Conservation (phyloP, 2,113 vertebrate genomes). For the Redunca redunca region DNA sequence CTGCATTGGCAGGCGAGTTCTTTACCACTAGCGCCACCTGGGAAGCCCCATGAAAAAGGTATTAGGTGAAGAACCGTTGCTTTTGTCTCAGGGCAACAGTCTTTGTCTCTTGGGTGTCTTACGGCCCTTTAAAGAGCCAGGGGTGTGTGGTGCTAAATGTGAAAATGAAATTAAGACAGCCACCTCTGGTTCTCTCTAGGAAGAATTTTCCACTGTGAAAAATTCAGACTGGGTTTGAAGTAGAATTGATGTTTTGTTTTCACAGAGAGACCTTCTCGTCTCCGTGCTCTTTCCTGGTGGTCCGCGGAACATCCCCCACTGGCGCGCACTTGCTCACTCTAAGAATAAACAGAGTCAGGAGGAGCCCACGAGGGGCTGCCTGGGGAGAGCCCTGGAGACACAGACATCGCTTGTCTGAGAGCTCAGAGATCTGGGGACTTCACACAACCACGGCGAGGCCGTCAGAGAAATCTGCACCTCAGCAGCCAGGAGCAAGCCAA, state of each 20-base stretch:
- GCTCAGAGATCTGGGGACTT: neutral
- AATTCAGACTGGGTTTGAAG: neutral
- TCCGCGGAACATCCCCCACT: neutral
- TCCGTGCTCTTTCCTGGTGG: neutral
- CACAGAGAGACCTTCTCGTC: neutral
- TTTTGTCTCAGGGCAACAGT: neutral
- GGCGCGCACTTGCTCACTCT: neutral
- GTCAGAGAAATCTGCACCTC: neutral
- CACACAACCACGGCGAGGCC: accelerated
- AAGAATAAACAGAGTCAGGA: neutral
- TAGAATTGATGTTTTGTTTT: neutral
- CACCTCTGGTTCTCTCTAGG: neutral
- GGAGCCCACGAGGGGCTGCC: neutral
- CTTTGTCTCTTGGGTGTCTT: neutral
- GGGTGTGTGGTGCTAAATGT: neutral
- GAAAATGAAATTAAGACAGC: neutral
- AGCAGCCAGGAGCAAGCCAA: accelerated
- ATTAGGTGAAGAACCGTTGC: conserved; percentile 41
- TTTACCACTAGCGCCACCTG: neutral
- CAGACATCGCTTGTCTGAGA: neutral
- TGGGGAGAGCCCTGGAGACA: neutral
- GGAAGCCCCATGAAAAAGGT: neutral
- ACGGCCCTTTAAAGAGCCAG: neutral
- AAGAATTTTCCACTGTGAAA: neutral
- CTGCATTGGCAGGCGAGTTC: neutral